Percentiles rank a stretch among this genome's conserved stretches.
phyloP scores from a whole-genome alignment of 2,797 vertebrate genomes.

The Selene dorsalis region DNA sequence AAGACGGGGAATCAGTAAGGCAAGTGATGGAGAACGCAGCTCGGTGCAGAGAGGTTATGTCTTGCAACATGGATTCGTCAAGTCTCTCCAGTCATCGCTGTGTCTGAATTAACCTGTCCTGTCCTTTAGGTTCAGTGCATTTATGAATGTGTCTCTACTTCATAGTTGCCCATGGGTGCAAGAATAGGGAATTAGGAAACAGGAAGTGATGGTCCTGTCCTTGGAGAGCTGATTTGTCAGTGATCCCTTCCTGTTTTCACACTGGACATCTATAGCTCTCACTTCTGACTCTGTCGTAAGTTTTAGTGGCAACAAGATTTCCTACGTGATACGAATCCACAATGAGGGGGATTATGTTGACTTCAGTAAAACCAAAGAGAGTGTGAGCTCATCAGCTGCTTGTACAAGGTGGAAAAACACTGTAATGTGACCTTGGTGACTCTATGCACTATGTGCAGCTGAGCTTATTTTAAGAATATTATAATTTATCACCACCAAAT shows the following conservation, averaged over 20 bases:
- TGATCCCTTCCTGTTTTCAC: slow-evolving; percentile 75
- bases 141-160: slow-evolving; percentile 11
- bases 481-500: not conserved
- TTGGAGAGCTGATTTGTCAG: slow-evolving; percentile 52
- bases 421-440: too few relatives aligned
- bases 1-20: too few relatives aligned
- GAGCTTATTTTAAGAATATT: not conserved
- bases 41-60: not conserved
- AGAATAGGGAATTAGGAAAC: slow-evolving; percentile 74
- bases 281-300: slow-evolving; percentile 54
- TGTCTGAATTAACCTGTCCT: not conserved
- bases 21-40: not conserved
- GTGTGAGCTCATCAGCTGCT: not conserved
- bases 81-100: not conserved
- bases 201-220: slow-evolving; percentile 70
- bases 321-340: not conserved
- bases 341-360: not conserved
- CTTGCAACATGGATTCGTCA: not conserved
- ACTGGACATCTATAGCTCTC: slow-evolving; percentile 54
- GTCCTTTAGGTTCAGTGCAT: not conserved
- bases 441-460: not conserved
- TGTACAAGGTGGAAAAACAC: not conserved
- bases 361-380: not conserved
- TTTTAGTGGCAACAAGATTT: slow-evolving; percentile 7
- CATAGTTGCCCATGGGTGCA: slow-evolving; percentile 8